phyloP scores from a whole-genome alignment of 2,888 invertebrate genomes.

The Arrhopalites spinosus region DNA sequence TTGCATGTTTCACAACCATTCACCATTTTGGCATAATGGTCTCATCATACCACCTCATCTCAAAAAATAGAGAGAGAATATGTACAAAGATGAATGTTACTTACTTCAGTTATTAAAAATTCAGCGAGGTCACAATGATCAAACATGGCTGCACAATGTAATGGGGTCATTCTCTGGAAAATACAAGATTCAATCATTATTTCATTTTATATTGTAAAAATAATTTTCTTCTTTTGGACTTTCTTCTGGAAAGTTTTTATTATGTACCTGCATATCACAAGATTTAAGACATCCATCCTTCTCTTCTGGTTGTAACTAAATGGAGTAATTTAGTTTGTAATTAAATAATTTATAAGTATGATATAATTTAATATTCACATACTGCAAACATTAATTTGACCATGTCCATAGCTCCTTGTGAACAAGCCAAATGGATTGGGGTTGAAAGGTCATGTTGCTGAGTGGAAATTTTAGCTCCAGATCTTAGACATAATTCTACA shows the following conservation, averaged over 20 bases:
- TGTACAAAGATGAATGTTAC: neutral
- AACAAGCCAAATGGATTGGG: slow-evolving; percentile 85
- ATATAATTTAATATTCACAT: neutral
- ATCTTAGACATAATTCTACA: slow-evolving; percentile 80
- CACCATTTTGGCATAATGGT: too few relatives aligned
- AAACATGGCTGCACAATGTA: slow-evolving; percentile 91
- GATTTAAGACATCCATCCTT: slow-evolving; percentile 72
- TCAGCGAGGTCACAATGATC: slow-evolving; percentile 81
- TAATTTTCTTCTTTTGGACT: too few relatives aligned
- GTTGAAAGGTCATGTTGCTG: slow-evolving; percentile 87
- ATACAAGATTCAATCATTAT: too few relatives aligned
- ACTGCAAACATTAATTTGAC: slow-evolving; percentile 79
- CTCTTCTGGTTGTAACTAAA: slow-evolving; percentile 75
- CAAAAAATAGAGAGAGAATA: neutral
- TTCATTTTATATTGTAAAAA: too few relatives aligned
- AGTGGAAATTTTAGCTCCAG: slow-evolving; percentile 81
- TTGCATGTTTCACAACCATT: neutral
- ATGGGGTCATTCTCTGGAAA: slow-evolving; percentile 79
- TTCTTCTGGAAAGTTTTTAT: neutral
- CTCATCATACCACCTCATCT: neutral
- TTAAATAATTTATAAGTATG: neutral
- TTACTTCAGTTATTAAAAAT: slow-evolving; percentile 65
- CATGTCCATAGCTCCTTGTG: slow-evolving; percentile 82
- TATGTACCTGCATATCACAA: slow-evolving; percentile 71
- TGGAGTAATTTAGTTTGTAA: neutral